phyloP scores from a whole-genome alignment of 2,797 vertebrate species.

The Pantherophis vulpinus region DNA sequence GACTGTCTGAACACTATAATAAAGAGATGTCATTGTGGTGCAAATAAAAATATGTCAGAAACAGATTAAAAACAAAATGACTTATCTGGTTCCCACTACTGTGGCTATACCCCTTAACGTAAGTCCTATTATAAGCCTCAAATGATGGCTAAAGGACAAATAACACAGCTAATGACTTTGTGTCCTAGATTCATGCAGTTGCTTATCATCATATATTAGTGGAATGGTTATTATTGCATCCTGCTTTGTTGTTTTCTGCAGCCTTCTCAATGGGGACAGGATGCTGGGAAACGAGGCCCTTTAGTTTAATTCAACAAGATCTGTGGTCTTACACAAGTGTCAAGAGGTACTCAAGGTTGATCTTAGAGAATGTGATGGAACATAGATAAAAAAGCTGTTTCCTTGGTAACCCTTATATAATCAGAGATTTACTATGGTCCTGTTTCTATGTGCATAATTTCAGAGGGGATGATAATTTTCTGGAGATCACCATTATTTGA shows the following conservation, averaged over 20 bases:
- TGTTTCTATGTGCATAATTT: slow-evolving; percentile 47
- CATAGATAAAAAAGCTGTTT: background rate
- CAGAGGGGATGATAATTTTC: slow-evolving; percentile 27
- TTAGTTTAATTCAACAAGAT: background rate
- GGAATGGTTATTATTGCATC: background rate
- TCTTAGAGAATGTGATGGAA: slow-evolving; percentile 27
- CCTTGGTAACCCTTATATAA: slow-evolving; percentile 33
- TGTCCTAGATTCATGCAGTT: background rate
- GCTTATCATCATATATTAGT: background rate
- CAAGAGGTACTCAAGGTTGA: background rate
- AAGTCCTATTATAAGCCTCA: background rate
- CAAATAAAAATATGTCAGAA: background rate
- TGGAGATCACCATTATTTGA: slow-evolving; percentile 33
- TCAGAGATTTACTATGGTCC: background rate
- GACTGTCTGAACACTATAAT: background rate
- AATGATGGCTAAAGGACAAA: background rate
- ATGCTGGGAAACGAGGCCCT: background rate
- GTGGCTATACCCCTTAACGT: background rate
- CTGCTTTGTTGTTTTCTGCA: background rate
- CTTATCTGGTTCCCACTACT: background rate
- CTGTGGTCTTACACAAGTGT: background rate
- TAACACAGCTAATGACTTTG: background rate
- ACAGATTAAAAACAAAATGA: background rate
- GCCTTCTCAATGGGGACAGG: background rate
- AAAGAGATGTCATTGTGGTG: background rate